Conservation (phyloP, 2,113 vertebrate species). For the Pachycephala philippinensis region DNA sequence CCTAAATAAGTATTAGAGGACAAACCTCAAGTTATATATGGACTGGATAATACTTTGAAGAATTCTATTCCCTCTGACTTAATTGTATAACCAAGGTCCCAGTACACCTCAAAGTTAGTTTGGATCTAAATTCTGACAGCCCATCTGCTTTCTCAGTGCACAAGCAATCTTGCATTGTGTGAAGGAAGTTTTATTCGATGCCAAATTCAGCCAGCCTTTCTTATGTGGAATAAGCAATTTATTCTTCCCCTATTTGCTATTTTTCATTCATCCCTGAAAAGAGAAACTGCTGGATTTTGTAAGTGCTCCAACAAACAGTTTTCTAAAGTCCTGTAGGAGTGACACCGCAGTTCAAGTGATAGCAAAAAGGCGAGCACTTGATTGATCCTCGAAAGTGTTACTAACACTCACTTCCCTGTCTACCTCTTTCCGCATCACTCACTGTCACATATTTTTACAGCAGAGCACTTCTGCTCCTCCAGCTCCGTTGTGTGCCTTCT, state of each 20-base stretch:
- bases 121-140: neutral
- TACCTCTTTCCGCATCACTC: neutral
- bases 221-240: neutral
- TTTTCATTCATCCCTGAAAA: neutral
- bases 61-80: neutral
- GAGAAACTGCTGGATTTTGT: neutral
- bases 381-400: neutral
- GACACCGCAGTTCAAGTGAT: neutral
- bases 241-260: neutral
- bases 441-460: constrained; percentile 10
- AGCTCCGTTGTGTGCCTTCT: neutral
- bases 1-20: neutral
- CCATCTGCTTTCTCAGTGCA: neutral
- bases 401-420: neutral
- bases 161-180: neutral
- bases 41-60: neutral
- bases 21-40: neutral
- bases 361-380: neutral
- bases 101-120: neutral
- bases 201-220: neutral
- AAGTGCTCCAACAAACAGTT: neutral
- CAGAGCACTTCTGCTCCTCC: neutral
- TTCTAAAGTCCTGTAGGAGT: neutral
- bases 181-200: neutral
- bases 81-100: neutral